Percentiles rank a stretch among this genome's conserved stretches.
phyloP scores from a whole-genome alignment of 2,888 invertebrate genomes.

The Andrena hattorfiana region DNA sequence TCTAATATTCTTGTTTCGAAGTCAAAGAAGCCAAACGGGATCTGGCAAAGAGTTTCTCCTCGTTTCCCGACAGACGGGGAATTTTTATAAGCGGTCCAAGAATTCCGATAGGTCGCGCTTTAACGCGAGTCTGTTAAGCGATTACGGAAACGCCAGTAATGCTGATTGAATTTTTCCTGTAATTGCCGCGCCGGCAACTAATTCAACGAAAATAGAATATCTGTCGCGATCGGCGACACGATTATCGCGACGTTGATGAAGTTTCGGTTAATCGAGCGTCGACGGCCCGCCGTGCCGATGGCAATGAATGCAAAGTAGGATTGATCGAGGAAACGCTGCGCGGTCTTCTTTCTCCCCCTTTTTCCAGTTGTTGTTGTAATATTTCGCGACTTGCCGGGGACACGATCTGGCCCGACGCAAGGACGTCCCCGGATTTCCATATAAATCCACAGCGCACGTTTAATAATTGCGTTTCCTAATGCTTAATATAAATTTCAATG shows the following conservation, averaged over 20 bases:
- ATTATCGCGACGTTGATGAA: conserved; percentile 71
- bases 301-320: conserved; percentile 59
- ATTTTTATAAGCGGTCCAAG: background rate
- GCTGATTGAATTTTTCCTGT: conserved; percentile 58
- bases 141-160: conserved; percentile 47
- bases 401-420: background rate
- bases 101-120: background rate
- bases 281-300: conserved; percentile 37
- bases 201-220: conserved; percentile 68
- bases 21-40: too few species aligned
- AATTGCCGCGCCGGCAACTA: conserved; percentile 60
- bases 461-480: conserved; percentile 27
- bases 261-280: conserved; percentile 62
- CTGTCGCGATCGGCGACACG: conserved; percentile 63
- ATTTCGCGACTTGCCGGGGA: background rate
- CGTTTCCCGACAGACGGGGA: background rate
- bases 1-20: too few species aligned
- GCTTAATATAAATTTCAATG: conserved; percentile 39
- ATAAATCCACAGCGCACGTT: conserved; percentile 27
- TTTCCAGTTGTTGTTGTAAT: background rate
- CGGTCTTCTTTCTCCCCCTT: background rate
- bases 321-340: conserved; percentile 27
- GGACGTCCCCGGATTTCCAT: conserved; percentile 14
- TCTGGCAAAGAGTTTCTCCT: background rate
- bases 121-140: conserved; percentile 45